Base-by-base conservation (phyloP, 2,888 invertebrate genomes). In the Papilio gigon region DNA sequence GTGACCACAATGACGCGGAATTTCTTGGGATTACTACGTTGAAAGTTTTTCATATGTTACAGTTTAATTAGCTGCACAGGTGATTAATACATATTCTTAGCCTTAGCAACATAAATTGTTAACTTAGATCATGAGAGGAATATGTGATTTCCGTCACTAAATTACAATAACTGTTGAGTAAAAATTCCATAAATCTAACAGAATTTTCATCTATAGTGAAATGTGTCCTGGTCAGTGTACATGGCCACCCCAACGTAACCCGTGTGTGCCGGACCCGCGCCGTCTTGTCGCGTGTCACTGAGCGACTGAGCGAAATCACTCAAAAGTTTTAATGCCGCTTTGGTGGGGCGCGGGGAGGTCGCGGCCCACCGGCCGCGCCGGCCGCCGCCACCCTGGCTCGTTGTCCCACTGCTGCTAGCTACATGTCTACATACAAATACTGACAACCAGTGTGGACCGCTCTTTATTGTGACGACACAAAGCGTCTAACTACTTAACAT, bases 251-350 rank as follows among this genome's bases (percentile, higher is more conserved):
- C 56, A 60, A 65, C 70, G 72, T 75, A 73, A 73, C 73, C 73
- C 73, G 73, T 71, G 75, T 73, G 73, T 73, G 75, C 80, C 80
- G 83, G 85, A 84, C 86, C 81, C 78, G 78, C 78, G 81, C 85
- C 87, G 87, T 89, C 88, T 88, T 88, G 85, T 87, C 82, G 84
- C 88, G 88, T 88, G 89, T 89, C 90, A 90, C 89, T 88, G 90
- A 89, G 87, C 88, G 90, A 90, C 89, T 88, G 90, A 89, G 88
- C 88, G 88, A 87, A 90, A 90, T 90, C 90, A 90, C 90, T 90
- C 90, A 90, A 90, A 90, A 90, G 86, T 91, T 91, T 91, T 90
- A 90, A 91, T 90, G 88, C 88, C 85, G 86, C 84, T 89, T 91
- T 90, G 90, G 89, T 83, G 81, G 87, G 83, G 84, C 42, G 84